A percentile compares a stretch with the other conserved stretches of the same genome.
Conservation (phyloP, 2,797 vertebrate genomes). For the Scyliorhinus canicula region DNA sequence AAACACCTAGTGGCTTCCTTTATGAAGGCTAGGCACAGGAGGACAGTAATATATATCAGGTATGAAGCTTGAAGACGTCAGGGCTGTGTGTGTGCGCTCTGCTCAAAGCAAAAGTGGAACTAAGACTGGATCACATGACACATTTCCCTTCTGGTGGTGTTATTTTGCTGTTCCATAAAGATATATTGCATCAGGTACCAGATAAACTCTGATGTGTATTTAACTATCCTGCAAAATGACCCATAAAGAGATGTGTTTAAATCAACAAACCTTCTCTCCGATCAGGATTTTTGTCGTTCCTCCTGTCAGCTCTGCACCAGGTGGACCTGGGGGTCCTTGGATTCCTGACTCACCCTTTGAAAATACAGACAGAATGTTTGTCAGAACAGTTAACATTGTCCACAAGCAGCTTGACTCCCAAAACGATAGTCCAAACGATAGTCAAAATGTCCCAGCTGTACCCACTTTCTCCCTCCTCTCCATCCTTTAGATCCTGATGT, state of each 20-base stretch:
- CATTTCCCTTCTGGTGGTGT: too few species aligned
- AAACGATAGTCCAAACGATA: neutral
- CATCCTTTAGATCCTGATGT: neutral
- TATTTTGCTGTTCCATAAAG: too few species aligned
- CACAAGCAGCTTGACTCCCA: neutral
- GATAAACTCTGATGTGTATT: neutral
- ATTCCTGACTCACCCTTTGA: constrained; percentile 71
- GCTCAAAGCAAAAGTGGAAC: too few species aligned
- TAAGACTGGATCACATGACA: too few species aligned
- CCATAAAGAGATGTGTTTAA: neutral
- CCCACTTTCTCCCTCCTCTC: neutral
- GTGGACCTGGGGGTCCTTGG: constrained; percentile 68
- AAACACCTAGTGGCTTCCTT: too few species aligned
- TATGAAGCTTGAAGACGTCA: too few species aligned
- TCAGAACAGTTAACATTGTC: neutral
- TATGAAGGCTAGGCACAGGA: too few species aligned
- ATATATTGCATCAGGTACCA: neutral
- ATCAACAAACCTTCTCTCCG: constrained; percentile 61
- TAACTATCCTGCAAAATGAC: neutral
- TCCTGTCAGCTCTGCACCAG: constrained; percentile 44
- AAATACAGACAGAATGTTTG: constrained; percentile 36
- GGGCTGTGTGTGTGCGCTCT: too few species aligned
- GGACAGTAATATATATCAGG: too few species aligned
- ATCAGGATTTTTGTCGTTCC: constrained; percentile 40
- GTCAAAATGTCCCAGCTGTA: too few species aligned